These are phyloP conservation scores for Eulemur mongoz DNA, from an alignment of 2,797 vertebrate genomes.

Conservation along the genomic window DNA sequence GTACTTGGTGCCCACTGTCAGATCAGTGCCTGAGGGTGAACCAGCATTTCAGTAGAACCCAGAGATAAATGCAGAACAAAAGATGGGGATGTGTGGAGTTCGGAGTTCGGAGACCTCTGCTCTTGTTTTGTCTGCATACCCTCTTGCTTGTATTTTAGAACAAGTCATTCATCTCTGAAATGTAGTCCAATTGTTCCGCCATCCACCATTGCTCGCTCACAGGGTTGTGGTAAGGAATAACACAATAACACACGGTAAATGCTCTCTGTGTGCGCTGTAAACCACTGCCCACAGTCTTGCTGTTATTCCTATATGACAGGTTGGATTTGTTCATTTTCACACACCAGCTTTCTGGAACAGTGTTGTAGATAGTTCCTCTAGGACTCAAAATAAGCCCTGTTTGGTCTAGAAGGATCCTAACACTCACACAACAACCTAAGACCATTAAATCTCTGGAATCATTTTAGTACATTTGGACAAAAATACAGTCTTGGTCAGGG, in stretches of 20 bases:
- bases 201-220: fast-evolving
- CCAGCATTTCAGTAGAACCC: not conserved
- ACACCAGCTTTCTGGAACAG: not conserved
- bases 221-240: not conserved
- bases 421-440: fast-evolving
- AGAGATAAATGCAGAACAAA: not conserved
- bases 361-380: too few species aligned
- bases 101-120: not conserved
- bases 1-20: not conserved
- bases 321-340: not conserved
- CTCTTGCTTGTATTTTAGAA: not conserved
- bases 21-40: too few species aligned
- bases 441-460: fast-evolving
- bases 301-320: too few species aligned
- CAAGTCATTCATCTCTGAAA: not conserved
- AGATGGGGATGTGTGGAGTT: too few species aligned
- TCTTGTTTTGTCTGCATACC: too few species aligned
- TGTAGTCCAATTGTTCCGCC: not conserved
- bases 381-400: fast-evolving
- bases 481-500: not conserved
- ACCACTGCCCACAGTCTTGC: not conserved
- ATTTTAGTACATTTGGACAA: fast-evolving
- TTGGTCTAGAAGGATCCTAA: not conserved
- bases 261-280: fast-evolving
- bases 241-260: not conserved